These are phyloP conservation scores for Mechanitis mazaeus DNA, from an alignment of 2,888 invertebrate genomes.

Conservation along the genomic window DNA sequence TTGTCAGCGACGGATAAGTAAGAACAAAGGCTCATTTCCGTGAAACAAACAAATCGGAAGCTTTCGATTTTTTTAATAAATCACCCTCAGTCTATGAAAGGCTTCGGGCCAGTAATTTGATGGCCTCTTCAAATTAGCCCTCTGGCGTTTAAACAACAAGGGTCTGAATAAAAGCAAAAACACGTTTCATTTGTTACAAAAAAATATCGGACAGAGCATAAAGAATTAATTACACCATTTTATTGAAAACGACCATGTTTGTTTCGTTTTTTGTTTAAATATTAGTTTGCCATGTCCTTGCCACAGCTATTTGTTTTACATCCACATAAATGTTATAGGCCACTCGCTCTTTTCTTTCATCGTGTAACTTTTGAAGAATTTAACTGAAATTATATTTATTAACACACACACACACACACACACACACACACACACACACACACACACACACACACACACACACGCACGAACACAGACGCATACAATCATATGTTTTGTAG, in stretches of 20 bases:
- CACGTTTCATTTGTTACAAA: conserved; percentile 32
- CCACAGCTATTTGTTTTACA: too few species aligned
- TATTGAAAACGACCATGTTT: neutral
- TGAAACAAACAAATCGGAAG: conserved; percentile 31
- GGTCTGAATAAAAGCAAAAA: conserved; percentile 44
- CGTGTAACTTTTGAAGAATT: too few species aligned
- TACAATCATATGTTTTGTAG: too few species aligned
- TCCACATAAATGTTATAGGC: too few species aligned
- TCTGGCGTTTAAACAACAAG: conserved; percentile 44
- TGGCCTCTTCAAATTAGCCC: conserved; percentile 51
- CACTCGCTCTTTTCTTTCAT: too few species aligned
- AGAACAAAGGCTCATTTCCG: conserved; percentile 28
- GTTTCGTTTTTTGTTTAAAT: neutral
- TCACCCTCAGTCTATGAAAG: conserved; percentile 42
- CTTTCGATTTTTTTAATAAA: conserved; percentile 43
- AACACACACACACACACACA: too few species aligned
- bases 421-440: too few species aligned
- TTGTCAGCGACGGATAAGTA: conserved; percentile 12
- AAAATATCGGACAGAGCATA: conserved; percentile 24
- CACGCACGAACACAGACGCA: too few species aligned
- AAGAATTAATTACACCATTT: conserved; percentile 19
- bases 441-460: too few species aligned
- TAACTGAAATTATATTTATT: too few species aligned
- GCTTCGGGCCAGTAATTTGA: conserved; percentile 48
- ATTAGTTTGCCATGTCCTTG: neutral